phyloP scores from a whole-genome alignment of 2,888 invertebrate genomes.

The Sphinx pinastri region DNA sequence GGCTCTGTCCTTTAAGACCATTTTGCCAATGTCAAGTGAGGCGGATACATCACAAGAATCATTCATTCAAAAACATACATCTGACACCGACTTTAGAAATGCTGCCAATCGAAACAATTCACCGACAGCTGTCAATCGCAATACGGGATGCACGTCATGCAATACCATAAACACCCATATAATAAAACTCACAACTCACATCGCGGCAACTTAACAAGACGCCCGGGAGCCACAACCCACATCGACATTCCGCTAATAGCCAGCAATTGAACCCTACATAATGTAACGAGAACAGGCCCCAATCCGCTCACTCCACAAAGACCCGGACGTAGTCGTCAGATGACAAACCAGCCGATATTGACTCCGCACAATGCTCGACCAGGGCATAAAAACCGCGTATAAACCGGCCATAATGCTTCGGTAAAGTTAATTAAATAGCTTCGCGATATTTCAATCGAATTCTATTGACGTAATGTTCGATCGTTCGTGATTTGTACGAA shows the following conservation, averaged over 20 bases:
- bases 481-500: neutral
- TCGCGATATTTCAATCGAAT: constrained; percentile 67
- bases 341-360: constrained; percentile 73
- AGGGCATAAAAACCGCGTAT: constrained; percentile 66
- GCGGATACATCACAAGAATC: no score
- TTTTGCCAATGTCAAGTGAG: no score
- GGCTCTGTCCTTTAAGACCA: no score
- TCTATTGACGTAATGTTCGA: constrained; percentile 2
- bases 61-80: no score
- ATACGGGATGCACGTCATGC: no score
- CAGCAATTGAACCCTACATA: constrained; percentile 37
- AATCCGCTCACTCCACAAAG: constrained; percentile 56
- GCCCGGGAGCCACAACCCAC: constrained; percentile 9
- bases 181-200: neutral
- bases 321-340: constrained; percentile 51
- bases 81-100: no score
- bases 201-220: constrained; percentile 22
- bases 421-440: constrained; percentile 75
- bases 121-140: no score
- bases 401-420: constrained; percentile 68
- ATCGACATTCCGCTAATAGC: constrained; percentile 30
- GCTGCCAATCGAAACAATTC: no score
- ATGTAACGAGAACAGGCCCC: constrained; percentile 32
- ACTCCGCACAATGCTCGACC: constrained; percentile 68
- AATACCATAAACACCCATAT: neutral